phyloP scores from a whole-genome alignment of 1,140 invertebrate species.

The Magallana gigas region DNA sequence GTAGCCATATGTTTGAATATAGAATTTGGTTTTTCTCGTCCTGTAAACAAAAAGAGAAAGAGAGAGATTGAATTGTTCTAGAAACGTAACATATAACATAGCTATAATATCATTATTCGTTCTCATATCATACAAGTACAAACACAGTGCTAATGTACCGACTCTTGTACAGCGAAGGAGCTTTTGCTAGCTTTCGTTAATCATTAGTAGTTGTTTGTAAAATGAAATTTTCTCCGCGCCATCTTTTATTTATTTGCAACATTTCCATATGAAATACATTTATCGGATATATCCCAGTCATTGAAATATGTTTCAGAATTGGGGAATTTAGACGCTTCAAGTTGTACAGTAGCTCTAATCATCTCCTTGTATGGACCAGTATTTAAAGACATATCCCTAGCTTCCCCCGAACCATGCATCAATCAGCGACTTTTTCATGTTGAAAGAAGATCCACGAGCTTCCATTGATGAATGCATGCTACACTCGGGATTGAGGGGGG shows the following conservation, averaged over 20 bases:
- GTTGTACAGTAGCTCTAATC: too few relatives aligned
- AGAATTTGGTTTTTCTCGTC: constrained; percentile 95
- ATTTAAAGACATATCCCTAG: not conserved
- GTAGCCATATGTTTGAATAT: constrained; percentile 97
- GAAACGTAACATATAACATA: too few relatives aligned
- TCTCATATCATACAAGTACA: too few relatives aligned
- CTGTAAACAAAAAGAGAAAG: constrained; percentile 75
- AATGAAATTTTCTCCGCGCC: too few relatives aligned
- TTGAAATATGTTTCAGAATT: not conserved
- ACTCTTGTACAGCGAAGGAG: not conserved
- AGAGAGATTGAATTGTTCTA: not conserved
- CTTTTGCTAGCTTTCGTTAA: too few relatives aligned
- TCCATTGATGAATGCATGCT: not conserved
- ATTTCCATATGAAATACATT: not conserved
- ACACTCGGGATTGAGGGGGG: not conserved
- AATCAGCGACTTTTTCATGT: not conserved
- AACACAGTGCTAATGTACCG: not conserved
- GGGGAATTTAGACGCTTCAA: too few relatives aligned
- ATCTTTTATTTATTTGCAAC: not conserved
- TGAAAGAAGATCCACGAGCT: not conserved
- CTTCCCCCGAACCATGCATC: not conserved
- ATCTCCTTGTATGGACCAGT: too few relatives aligned
- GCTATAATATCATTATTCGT: too few relatives aligned
- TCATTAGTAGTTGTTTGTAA: too few relatives aligned
- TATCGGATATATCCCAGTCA: not conserved